Evolutionary conservation across 2,888 invertebrate genomes (phyloP).

Genomic region (Aelia acuminata): DNA sequence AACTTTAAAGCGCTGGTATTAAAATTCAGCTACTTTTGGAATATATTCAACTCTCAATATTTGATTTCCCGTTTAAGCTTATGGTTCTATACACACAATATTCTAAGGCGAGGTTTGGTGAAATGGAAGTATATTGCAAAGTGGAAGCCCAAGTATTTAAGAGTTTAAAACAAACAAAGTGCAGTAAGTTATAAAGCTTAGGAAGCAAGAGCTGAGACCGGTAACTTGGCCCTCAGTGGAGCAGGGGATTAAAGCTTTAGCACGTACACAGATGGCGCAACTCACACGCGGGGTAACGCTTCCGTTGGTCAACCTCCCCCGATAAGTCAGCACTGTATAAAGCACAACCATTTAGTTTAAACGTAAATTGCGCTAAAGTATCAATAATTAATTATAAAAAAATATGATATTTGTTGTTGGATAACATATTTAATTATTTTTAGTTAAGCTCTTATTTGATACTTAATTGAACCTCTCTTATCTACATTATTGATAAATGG

Average conservation of each 20-base stretch:
- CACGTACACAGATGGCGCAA: slow-evolving; percentile 45
- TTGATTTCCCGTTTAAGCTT: not conserved
- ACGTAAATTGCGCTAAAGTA: too few species aligned
- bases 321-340: not conserved
- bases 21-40: not conserved
- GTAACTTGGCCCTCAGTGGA: slow-evolving; percentile 46
- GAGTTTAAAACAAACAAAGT: slow-evolving; percentile 56
- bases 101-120: not conserved
- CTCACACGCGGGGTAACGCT: slow-evolving; percentile 30
- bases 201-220: not conserved
- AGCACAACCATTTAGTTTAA: too few species aligned
- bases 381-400: too few species aligned
- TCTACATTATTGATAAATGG: too few species aligned
- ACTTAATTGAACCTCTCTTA: too few species aligned
- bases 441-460: too few species aligned
- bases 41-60: not conserved
- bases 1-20: too few species aligned
- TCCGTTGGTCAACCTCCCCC: slow-evolving; percentile 1
- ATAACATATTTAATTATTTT: too few species aligned
- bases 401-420: too few species aligned
- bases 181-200: slow-evolving; percentile 54
- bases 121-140: slow-evolving; percentile 22
- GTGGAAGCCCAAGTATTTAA: slow-evolving; percentile 56
- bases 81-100: not conserved
- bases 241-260: slow-evolving; percentile 44